These are phyloP conservation scores for Anarhynchus alexandrinus DNA, from an alignment of 2,113 vertebrate genomes.

Conservation along the genomic window DNA sequence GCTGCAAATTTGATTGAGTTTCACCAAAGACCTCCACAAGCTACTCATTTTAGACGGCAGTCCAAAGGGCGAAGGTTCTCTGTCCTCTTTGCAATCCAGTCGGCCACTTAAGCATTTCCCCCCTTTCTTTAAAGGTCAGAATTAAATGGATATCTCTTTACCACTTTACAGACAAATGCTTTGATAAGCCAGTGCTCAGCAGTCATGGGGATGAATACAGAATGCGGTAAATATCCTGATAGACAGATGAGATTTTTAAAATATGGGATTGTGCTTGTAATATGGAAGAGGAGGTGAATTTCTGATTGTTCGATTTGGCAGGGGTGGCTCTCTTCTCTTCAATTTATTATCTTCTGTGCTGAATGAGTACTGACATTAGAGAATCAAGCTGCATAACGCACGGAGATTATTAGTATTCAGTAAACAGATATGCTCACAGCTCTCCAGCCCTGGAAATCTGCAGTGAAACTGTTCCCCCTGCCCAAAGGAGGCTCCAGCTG, in stretches of 20 bases:
- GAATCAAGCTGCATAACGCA: conserved; percentile 5
- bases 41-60: not conserved
- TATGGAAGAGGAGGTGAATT: not conserved
- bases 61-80: not conserved
- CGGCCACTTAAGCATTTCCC: not conserved
- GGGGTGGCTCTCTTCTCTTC: not conserved
- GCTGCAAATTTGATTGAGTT: not conserved
- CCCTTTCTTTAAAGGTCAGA: not conserved
- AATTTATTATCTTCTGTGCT: not conserved
- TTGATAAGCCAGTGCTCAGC: not conserved
- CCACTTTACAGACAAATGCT: not conserved
- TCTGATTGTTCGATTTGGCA: not conserved
- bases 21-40: not conserved
- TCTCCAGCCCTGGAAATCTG: not conserved
- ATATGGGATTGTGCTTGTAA: not conserved
- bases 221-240: not conserved
- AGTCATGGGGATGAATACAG: not conserved
- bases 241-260: not conserved
- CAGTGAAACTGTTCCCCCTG: not conserved
- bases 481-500: conserved; percentile 47
- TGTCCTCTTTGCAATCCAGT: not conserved
- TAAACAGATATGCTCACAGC: conserved; percentile 20
- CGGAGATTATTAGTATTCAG: conserved; percentile 37
- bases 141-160: conserved; percentile 26
- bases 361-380: not conserved